Evolutionary conservation across 1,140 invertebrate species (phyloP), one percentile per base, ranked within the genome.

Genomic region (Ceratina australensis): DNA sequence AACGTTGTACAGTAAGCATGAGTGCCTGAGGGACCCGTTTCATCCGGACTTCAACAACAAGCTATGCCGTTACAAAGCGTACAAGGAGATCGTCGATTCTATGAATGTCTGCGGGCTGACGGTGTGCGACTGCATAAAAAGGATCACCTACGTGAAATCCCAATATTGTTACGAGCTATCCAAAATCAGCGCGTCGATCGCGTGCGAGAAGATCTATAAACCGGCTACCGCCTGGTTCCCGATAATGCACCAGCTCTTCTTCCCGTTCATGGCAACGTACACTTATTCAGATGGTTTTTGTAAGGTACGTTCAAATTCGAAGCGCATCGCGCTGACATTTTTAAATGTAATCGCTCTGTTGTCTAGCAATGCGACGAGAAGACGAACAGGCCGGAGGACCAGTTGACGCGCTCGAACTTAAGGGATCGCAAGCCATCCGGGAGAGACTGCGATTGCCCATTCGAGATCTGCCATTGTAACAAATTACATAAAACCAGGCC

Each of bases 1-100:
- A 22, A 78, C 59, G 2, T 81, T 89, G 59, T 91, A 90, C 49
- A 84, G 85, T 78, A 81, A 87, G 71, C 66, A 90, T 59, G 83
- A 88, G 7, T 91, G 89, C 66, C 78, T 91, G 13, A 89, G 88
- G 86, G 90, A 90, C 73, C 82, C 86, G 8, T 83, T 80, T 47
- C 33, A 87, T 69, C 65, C 71, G 26, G 52, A 87, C 15, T 91
- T 88, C 50, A 64, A 63, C 8, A 85, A 84, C 24, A 84, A 68
- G 47, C 54, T 81, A 18, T 68, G 65, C 0, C 47, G 80, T 65
- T 67, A 89, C 75, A 80, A 66, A 74, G 86, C 87, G 0, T 82
- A 90, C 0, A 85, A 82, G 54, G 33, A 73, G 8, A 87, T 90
- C 18, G 75, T 87, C 0, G 67, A 84, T 13, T 78, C 64, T 13